phyloP scores from a whole-genome alignment of 2,113 vertebrate species.

The Podiceps cristatus region DNA sequence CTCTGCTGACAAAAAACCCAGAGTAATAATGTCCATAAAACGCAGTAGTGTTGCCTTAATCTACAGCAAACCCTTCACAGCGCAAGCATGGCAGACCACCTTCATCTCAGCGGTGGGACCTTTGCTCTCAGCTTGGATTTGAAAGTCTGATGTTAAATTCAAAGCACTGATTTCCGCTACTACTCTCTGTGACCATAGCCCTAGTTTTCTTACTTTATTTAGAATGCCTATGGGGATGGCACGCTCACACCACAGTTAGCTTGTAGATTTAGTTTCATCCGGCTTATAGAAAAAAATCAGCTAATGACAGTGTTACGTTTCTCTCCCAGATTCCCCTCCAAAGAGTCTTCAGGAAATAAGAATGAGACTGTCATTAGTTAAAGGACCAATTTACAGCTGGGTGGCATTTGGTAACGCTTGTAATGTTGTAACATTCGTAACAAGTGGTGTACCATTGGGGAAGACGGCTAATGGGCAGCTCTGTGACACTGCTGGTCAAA shows the following conservation, averaged over 20 bases:
- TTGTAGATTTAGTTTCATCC: neutral
- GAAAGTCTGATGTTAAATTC: neutral
- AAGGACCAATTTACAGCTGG: neutral
- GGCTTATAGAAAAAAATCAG: neutral
- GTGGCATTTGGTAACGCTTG: neutral
- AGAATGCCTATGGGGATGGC: neutral
- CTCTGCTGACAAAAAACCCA: neutral
- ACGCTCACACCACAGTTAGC: neutral
- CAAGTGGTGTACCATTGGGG: neutral
- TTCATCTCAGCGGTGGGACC: neutral
- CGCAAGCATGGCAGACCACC: accelerated
- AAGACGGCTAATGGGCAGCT: neutral
- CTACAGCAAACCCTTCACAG: neutral
- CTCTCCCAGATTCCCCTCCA: neutral
- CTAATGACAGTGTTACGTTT: neutral
- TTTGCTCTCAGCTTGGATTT: neutral
- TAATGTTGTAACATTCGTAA: accelerated
- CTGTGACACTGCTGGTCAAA: neutral
- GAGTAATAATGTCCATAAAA: neutral
- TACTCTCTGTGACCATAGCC: accelerated
- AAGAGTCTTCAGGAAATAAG: neutral
- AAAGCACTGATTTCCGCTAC: neutral
- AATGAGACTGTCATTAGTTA: neutral
- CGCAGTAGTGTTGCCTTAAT: neutral
- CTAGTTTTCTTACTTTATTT: neutral